Evolutionary conservation across 1,140 invertebrate species (phyloP).

Genomic region (Drosophila albomicans): DNA sequence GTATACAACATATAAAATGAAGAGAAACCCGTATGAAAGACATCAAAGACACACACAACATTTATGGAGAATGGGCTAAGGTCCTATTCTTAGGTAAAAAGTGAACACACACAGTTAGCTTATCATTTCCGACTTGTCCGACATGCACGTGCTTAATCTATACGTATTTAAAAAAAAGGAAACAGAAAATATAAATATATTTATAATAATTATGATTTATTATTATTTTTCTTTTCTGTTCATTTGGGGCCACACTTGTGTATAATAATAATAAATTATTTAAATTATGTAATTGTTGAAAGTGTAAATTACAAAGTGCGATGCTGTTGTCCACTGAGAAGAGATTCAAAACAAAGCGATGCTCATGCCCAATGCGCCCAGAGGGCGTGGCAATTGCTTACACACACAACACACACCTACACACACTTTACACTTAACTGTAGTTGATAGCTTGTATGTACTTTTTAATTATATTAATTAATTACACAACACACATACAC

Average conservation of each 20-base stretch:
- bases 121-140: background rate
- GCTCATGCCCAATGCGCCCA: conserved; percentile 12
- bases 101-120: conserved; percentile 6
- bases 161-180: background rate
- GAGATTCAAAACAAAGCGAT: conserved; percentile 29
- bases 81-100: conserved; percentile 10
- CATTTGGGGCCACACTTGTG: conserved; percentile 40
- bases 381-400: conserved; percentile 29
- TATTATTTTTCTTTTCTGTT: conserved; percentile 26
- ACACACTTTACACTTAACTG: conserved; percentile 47
- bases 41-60: conserved; percentile 4
- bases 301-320: conserved; percentile 36
- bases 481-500: conserved; percentile 50
- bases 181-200: conserved; percentile 6
- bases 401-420: conserved; percentile 15
- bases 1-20: background rate
- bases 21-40: conserved; percentile 10
- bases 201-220: conserved; percentile 19
- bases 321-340: conserved; percentile 47
- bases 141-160: conserved; percentile 33
- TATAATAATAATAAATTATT: conserved; percentile 49
- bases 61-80: conserved; percentile 17
- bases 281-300: conserved; percentile 49
- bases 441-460: conserved; percentile 69
- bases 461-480: conserved; percentile 79